These are phyloP conservation scores for Ceratosolen fusciceps DNA, from an alignment of 1,140 invertebrate species.

Conservation along the genomic window DNA sequence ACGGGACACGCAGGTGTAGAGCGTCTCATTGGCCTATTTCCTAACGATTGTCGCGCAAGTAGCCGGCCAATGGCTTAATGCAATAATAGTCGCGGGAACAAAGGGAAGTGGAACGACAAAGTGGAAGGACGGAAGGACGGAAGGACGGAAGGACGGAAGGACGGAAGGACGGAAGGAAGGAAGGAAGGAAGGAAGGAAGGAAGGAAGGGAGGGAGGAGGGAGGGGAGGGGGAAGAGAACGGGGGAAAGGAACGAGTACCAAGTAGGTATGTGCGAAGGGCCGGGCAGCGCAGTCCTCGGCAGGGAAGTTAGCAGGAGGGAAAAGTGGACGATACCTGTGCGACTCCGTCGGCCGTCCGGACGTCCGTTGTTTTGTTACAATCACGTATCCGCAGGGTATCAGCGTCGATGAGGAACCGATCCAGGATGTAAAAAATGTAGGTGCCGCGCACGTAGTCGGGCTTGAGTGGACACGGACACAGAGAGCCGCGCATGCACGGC, in stretches of 20 bases:
- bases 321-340: constrained; percentile 63
- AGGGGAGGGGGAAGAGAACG: constrained; percentile 40
- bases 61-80: constrained; percentile 16
- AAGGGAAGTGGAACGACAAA: constrained; percentile 43
- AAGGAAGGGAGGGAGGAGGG: constrained; percentile 49
- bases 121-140: constrained; percentile 48
- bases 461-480: constrained; percentile 40
- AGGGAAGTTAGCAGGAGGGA: no score
- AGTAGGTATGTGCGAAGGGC: no score
- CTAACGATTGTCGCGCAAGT: constrained; percentile 36
- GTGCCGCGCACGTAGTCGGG: constrained; percentile 38
- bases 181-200: constrained; percentile 48
- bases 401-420: constrained; percentile 53
- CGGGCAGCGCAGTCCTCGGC: no score
- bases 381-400: constrained; percentile 59
- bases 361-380: constrained; percentile 69
- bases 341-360: constrained; percentile 65
- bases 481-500: neutral
- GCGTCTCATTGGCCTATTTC: constrained; percentile 36
- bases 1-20: constrained; percentile 25
- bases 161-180: constrained; percentile 44
- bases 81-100: constrained; percentile 18
- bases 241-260: no score
- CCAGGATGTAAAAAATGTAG: constrained; percentile 59
- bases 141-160: constrained; percentile 45